These are phyloP conservation scores for Lepidurus packardi DNA, from an alignment of 1,140 invertebrate species.

Conservation along the genomic window DNA sequence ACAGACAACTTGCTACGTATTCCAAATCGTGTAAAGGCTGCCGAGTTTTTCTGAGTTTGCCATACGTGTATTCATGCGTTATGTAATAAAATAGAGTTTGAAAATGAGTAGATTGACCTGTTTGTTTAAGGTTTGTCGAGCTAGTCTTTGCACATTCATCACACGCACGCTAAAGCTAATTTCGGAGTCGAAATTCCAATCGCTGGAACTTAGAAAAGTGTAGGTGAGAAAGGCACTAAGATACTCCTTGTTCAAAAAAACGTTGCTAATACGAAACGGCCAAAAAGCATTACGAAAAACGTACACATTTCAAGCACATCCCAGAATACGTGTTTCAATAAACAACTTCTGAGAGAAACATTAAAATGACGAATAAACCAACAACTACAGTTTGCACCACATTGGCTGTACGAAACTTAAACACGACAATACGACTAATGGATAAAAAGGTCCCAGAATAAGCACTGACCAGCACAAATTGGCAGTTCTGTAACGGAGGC, in stretches of 20 bases:
- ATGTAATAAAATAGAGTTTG: constrained; percentile 16
- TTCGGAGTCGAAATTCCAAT: not conserved
- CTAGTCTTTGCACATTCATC: not conserved
- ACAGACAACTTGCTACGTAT: constrained; percentile 73
- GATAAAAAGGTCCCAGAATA: no score
- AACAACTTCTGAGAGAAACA: not conserved
- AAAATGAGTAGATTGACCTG: not conserved
- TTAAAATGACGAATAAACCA: not conserved
- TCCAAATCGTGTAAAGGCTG: constrained; percentile 50
- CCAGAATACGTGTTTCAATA: not conserved
- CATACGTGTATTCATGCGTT: not conserved
- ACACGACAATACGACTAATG: no score
- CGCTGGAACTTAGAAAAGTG: not conserved
- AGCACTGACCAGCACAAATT: no score
- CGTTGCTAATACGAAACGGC: not conserved
- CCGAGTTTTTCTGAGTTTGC: constrained; percentile 30
- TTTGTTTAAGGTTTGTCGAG: not conserved
- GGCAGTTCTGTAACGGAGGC: no score
- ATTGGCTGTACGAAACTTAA: no score
- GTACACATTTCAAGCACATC: not conserved
- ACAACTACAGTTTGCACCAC: no score
- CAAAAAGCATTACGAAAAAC: not conserved
- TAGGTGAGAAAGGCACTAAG: constrained; percentile 3
- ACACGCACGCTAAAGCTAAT: not conserved
- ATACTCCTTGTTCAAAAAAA: not conserved